A percentile compares a stretch with the other conserved stretches of the same genome.
These are phyloP conservation scores for Neoitamus cyanurus DNA, from an alignment of 2,888 invertebrate species.

Conservation along the genomic window DNA sequence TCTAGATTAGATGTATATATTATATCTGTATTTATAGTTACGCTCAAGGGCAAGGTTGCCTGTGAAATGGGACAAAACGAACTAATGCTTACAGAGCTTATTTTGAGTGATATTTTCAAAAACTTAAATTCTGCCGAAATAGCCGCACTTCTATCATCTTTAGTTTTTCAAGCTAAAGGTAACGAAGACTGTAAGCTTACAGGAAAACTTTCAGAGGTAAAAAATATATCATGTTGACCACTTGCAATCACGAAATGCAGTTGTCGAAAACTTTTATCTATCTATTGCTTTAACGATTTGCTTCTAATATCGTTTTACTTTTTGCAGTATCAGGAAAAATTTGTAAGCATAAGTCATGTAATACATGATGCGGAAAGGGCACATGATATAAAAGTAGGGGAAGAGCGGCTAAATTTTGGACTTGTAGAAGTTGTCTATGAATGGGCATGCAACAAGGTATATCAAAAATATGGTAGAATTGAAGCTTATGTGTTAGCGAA, in stretches of 20 bases:
- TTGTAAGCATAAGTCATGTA: conserved; percentile 76
- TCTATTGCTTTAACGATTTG: not conserved
- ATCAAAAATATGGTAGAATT: not conserved
- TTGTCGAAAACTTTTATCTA: too few relatives aligned
- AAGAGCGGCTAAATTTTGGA: conserved; percentile 84
- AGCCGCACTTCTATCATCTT: conserved; percentile 90
- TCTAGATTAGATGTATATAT: not conserved
- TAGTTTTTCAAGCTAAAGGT: conserved; percentile 77
- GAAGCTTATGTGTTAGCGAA: not conserved
- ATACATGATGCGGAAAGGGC: conserved; percentile 74
- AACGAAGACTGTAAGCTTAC: not conserved
- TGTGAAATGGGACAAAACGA: conserved; percentile 90
- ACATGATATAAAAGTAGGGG: conserved; percentile 62
- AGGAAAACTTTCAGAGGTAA: not conserved
- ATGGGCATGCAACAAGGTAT: conserved; percentile 90
- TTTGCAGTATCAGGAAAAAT: conserved; percentile 75
- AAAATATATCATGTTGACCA: not conserved
- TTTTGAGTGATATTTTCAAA: conserved; percentile 89
- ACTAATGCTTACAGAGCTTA: conserved; percentile 92
- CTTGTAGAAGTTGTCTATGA: conserved; percentile 94
- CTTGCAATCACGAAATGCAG: too few relatives aligned
- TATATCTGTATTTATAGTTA: conserved; percentile 68
- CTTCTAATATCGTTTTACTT: conserved; percentile 47
- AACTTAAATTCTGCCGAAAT: conserved; percentile 90
- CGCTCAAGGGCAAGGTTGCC: conserved; percentile 86